Evolutionary conservation across 2,797 vertebrate genomes (phyloP), one percentile per base, ranked within the genome.

Genomic region (Xenopus petersii): DNA sequence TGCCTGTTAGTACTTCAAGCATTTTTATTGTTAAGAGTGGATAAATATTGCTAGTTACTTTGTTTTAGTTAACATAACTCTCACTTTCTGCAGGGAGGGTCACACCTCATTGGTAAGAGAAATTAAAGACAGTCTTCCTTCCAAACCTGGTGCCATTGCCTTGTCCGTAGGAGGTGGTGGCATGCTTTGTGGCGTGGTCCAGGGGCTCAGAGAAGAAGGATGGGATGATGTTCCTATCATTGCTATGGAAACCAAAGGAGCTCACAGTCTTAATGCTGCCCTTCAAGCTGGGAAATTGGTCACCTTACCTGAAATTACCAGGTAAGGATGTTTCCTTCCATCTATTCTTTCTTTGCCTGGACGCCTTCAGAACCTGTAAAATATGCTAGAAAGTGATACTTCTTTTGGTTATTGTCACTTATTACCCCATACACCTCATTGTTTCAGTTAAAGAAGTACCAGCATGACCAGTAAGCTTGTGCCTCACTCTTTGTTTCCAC

Each of bases 91-190:
- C 81, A 95, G 94, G 94, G 93, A 96, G 85, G 95, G 94, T 36
- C 93, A 96, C 80, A 86, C 84, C 0, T 92, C 93, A 69, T 81
- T 96, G 21, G 89, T 95, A 75, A 87, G 80, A 73, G 94, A 96
- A 82, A 85, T 96, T 81, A 86, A 93, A 81, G 82, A 84, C 2
- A 87, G 89, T 6, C 80, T 95, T 80, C 83, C 51, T 0, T 73
- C 82, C 79, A 94, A 93, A 83, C 94, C 94, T 0, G 94, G 94
- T 0, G 94, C 87, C 1, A 85, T 96, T 0, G 89, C 86, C 60
- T 74, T 96, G 81, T 94, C 94, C 0, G 94, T 95, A 58, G 94
- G 94, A 1, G 94, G 94, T 0, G 94, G 94, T 0, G 95, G 94
- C 56, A 88, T 96, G 82, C 82, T 96, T 70, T 95, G 95, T 0